These are phyloP conservation scores for Eupithecia inturbata DNA, from an alignment of 2,888 invertebrate genomes.

Conservation along the genomic window DNA sequence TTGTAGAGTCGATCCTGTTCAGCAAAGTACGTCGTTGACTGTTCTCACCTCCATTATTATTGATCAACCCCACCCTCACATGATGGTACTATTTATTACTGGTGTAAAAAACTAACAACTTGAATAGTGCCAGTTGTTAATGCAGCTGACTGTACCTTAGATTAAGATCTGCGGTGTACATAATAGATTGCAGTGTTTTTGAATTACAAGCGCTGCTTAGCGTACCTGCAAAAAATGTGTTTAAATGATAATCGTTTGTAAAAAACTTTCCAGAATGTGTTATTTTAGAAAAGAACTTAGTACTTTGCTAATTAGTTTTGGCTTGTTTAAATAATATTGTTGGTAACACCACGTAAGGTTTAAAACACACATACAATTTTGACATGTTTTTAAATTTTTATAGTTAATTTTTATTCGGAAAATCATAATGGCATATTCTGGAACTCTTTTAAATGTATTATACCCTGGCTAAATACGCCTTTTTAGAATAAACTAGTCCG, in stretches of 20 bases:
- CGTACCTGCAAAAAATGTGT: constrained; percentile 19
- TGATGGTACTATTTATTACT: constrained; percentile 21
- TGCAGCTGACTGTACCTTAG: constrained; percentile 23
- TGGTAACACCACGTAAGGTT: not conserved
- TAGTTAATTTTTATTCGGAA: not conserved
- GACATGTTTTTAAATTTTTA: not conserved
- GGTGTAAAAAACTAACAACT: constrained; percentile 6
- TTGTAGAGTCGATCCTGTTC: not conserved
- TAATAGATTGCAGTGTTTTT: constrained; percentile 31
- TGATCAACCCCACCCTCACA: constrained; percentile 23
- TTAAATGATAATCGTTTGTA: constrained; percentile 14
- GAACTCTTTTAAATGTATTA: constrained; percentile 1
- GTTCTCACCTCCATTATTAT: constrained; percentile 7
- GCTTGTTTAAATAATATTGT: not conserved
- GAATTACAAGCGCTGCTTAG: constrained; percentile 17
- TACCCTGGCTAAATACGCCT: constrained; percentile 12
- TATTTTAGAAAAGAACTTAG: not conserved
- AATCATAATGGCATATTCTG: constrained; percentile 9
- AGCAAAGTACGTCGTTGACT: not conserved
- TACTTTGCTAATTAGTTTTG: not conserved
- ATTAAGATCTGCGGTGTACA: constrained; percentile 23
- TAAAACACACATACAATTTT: not conserved
- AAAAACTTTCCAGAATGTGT: constrained; percentile 10
- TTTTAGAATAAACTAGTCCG: constrained; percentile 9
- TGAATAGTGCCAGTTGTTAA: constrained; percentile 17